Base-by-base conservation (phyloP, 2,888 invertebrate species). In the Myathropa florea region DNA sequence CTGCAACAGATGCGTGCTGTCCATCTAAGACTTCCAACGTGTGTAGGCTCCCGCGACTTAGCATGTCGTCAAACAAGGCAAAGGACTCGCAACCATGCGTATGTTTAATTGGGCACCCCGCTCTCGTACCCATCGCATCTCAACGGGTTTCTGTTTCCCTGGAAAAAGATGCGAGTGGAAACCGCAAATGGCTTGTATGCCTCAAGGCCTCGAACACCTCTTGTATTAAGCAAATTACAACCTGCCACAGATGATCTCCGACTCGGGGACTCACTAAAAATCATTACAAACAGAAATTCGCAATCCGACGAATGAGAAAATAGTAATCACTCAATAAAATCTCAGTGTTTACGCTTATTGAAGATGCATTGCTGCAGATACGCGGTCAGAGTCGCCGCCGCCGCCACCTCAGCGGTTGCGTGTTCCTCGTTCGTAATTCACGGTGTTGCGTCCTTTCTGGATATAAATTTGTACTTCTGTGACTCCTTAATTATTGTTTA, bases 371-470 rank as follows among this genome's bases (percentile, higher is more conserved):
- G 53, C 23, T 18, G 36, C 14, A 46, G 46, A 46, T 46, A 18
- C 36, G 30, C 23, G 14, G 28, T 21, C 46, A 14, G 14, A 39
- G 14, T 39, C n/a, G 18, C 18, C 3, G 21, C 23, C 21, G 24
- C 14, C 26, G 24, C 28, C 60, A 4, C 24, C 18, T 18, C 4
- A 28, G 14, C 26, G n/a, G 36, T 85, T 83, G 86, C 86, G 78
- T 86, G 86, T 23, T 24, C 70, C 26, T 46, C 61, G 71, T 83
- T 83, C 86, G 86, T 86, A 86, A 86, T 83, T 86, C 86, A 86
- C 61, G 30, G 61, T 57, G 75, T 79, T 71, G 78, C 83, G 65
- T 86, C 86, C 86, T 86, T 75, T 78, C 55, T 39, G 64, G 70
- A 71, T 14, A 86, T 86, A 83, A 86, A 86, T 86, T 79, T 78